Conservation (phyloP, 2,797 vertebrate genomes). For the Acanthis flammea region DNA sequence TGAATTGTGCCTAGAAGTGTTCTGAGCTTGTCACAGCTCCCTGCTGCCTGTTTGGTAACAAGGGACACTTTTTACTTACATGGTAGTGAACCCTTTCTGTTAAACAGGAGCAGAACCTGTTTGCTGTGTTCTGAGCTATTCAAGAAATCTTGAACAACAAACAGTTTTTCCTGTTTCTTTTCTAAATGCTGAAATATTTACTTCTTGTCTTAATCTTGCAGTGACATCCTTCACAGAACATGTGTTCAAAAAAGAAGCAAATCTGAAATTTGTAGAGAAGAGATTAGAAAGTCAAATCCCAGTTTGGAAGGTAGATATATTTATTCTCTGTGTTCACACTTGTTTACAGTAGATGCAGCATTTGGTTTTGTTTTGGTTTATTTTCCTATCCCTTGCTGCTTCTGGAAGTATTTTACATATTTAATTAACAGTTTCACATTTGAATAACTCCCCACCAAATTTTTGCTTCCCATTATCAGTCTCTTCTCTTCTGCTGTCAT, state of each 20-base stretch:
- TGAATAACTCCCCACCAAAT: background rate
- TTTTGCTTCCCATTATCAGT: background rate
- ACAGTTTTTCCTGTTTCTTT: background rate
- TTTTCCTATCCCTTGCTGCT: background rate
- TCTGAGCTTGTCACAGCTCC: background rate
- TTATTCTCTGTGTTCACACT: background rate
- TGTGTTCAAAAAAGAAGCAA: background rate
- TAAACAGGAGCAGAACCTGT: background rate
- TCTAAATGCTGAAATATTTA: background rate
- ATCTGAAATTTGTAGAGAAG: background rate
- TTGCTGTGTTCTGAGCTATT: background rate
- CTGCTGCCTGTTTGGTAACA: conserved; percentile 6
- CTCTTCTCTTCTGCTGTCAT: background rate
- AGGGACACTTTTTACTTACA: background rate
- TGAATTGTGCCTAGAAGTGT: background rate
- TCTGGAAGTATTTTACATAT: background rate
- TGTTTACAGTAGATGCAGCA: background rate
- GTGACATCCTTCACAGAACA: background rate
- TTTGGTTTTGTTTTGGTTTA: background rate
- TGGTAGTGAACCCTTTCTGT: background rate
- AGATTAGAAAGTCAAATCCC: background rate
- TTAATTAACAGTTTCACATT: conserved; percentile 24
- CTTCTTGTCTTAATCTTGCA: background rate
- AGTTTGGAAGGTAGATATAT: background rate
- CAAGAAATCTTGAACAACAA: background rate